Conservation (phyloP, 2,113 vertebrate species). For the Orthonyx spaldingii region DNA sequence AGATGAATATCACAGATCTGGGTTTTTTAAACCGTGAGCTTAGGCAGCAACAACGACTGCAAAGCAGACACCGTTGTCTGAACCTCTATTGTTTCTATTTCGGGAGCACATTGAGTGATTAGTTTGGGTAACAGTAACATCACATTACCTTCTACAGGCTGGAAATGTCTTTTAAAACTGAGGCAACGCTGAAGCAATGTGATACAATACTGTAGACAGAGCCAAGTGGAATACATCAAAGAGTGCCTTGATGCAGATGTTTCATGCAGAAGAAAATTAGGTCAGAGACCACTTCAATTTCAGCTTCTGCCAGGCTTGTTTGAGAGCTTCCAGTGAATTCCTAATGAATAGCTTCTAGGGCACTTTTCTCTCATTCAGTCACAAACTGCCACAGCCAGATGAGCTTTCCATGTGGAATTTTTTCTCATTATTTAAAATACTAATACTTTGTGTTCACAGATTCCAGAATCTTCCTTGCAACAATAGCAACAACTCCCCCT, state of each 20-base stretch:
- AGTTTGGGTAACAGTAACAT: constrained; percentile 82
- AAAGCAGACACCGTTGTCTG: constrained; percentile 73
- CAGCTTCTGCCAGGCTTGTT: constrained; percentile 86
- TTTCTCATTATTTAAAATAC: constrained; percentile 79
- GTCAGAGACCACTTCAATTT: constrained; percentile 89
- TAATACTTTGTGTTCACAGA: constrained; percentile 72
- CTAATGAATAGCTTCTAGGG: constrained; percentile 88
- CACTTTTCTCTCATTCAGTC: constrained; percentile 83
- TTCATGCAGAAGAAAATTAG: constrained; percentile 88
- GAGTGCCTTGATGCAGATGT: constrained; percentile 85
- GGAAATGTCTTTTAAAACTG: constrained; percentile 81
- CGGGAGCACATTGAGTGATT: constrained; percentile 78
- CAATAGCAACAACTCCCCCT: constrained; percentile 32
- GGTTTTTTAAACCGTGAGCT: constrained; percentile 72
- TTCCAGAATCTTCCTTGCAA: constrained; percentile 72
- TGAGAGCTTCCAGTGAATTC: constrained; percentile 86
- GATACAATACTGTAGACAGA: constrained; percentile 83
- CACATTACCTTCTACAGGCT: constrained; percentile 82
- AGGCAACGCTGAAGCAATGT: constrained; percentile 77
- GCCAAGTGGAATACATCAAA: constrained; percentile 88
- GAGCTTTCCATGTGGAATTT: constrained; percentile 79
- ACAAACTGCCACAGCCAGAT: constrained; percentile 81
- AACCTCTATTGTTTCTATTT: constrained; percentile 85
- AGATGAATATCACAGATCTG: constrained; percentile 69
- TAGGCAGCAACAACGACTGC: constrained; percentile 68